Evolutionary conservation across 2,797 vertebrate genomes (phyloP).

Genomic region (Parambassis ranga): DNA sequence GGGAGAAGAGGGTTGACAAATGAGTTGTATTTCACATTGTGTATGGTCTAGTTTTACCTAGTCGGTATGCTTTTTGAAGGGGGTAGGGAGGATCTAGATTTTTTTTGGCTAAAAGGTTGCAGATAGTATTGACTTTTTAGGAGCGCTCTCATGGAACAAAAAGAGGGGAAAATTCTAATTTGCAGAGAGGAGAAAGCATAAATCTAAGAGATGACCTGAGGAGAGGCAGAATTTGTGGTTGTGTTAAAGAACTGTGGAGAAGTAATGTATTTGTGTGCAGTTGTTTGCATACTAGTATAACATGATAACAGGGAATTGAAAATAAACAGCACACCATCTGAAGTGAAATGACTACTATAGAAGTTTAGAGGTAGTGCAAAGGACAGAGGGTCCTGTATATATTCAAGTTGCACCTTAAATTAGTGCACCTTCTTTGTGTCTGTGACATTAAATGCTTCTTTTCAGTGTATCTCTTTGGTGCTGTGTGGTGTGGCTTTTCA

Average conservation of each 20-base stretch:
- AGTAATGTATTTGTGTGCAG: constrained; percentile 13
- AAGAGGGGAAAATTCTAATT: constrained; percentile 4
- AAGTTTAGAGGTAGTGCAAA: too few relatives aligned
- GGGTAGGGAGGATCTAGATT: not conserved
- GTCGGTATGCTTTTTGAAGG: not conserved
- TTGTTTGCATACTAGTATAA: constrained; percentile 9
- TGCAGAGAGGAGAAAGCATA: not conserved
- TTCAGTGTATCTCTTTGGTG: not conserved
- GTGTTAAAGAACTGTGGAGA: not conserved
- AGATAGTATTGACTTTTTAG: not conserved
- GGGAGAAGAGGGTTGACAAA: not conserved
- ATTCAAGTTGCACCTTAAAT: too few relatives aligned
- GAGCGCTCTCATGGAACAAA: not conserved
- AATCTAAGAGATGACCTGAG: constrained; percentile 5
- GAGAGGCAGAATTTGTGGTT: constrained; percentile 3
- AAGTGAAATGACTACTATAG: too few relatives aligned
- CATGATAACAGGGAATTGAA: too few relatives aligned
- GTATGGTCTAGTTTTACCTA: not conserved
- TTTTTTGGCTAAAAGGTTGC: constrained; percentile 1
- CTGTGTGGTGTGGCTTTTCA: constrained; percentile 6
- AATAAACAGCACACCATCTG: too few relatives aligned
- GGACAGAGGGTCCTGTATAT: too few relatives aligned
- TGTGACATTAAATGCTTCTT: not conserved
- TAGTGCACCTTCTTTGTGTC: not conserved
- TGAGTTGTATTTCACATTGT: not conserved